Base-by-base conservation (phyloP, 2,888 invertebrate species). In the Melanostoma mellinum region DNA sequence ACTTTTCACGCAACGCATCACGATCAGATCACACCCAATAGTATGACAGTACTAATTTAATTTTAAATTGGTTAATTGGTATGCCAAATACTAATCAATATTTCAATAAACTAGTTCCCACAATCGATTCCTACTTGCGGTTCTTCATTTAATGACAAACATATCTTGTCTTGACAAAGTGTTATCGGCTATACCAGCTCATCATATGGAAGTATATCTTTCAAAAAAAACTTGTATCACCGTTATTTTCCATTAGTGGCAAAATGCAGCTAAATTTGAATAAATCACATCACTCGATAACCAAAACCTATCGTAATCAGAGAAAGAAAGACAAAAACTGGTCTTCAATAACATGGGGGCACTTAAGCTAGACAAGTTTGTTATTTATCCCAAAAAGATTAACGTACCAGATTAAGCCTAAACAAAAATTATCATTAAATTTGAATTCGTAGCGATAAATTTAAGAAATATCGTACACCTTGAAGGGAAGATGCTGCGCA, bases 371-470 rank as follows among this genome's bases (percentile, higher is more conserved):
- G 33, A 61, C 46, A 30, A 61, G 46, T 61, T 61, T 6, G 6
- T 35, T 61, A 5, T 6, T 20, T 44, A 9, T 48, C 20, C 20
- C 20, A 20, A 20, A 0, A 32, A 9, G 58, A 61, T 48, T 9
- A 48, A 30, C 48, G 4, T 35, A 10, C 6, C 5, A 36, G 61
- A 44, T 60, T 60, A 58, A n/a, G 46, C 3, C 36, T 36, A 44
- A 46, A 42, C 3, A 20, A 53, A 71, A 61, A 61, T 44, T 35
- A 61, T 44, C 53, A 61, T 72, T 61, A 40, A 72, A 72, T 72
- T 61, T 61, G 8, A 72, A 72, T 72, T 61, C 6, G 9, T 30
- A 36, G 44, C 60, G 10, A 53, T 72, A 60, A 72, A 61, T 72
- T 53, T 4, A 8, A 36, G 20, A 61, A 9, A 9, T 42, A 35